Base-by-base conservation (phyloP, 92 coral and sea anemone species). In the Epizoanthus scotinus region DNA sequence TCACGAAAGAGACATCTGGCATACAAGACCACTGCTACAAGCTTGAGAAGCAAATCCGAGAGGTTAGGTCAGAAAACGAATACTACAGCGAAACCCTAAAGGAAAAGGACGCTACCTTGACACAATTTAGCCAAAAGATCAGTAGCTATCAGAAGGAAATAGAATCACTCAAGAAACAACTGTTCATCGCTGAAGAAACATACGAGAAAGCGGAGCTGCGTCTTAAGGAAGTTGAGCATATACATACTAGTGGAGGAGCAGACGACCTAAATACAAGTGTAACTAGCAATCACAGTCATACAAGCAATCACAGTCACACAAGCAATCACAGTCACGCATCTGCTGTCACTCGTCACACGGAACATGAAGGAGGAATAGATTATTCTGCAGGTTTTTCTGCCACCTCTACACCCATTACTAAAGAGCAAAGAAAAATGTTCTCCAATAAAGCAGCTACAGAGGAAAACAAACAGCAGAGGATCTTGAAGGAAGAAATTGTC, bases 121-220 rank as follows among this genome's bases (percentile, higher is more conserved):
- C 77, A 19, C 77, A 88, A 31, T 78, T 91, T 44, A 78, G 94
- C 52, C 62, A 70, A 81, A 86, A 84, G 79, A 81, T 88, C 61
- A 77, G 86, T 29, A 58, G 78, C 50, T 82, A 83, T 62, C 87
- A 86, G 63, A 88, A 84, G 21, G 92, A 91, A 52, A 63, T 82
- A n/a, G 90, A 85, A 67, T 49, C 70, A 77, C 72, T 85, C 70
- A 83, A 63, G 79, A 85, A 71, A 53, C 89, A 88, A 63, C 70
- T 81, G 28, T 73, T 63, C 59, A 71, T 82, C 22, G 82, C 72
- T 2, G 38, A 59, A n/a, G 84, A 81, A 60, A 74, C 86, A 2
- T 68, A 86, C 28, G 80, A 77, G 21, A 84, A 63, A 25, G 63
- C 86, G 26, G 89, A 87, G 77, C 73, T 71, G 26, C 85, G 86